Conservation (phyloP, 2,888 invertebrate species). For the Ormyrus labotus region DNA sequence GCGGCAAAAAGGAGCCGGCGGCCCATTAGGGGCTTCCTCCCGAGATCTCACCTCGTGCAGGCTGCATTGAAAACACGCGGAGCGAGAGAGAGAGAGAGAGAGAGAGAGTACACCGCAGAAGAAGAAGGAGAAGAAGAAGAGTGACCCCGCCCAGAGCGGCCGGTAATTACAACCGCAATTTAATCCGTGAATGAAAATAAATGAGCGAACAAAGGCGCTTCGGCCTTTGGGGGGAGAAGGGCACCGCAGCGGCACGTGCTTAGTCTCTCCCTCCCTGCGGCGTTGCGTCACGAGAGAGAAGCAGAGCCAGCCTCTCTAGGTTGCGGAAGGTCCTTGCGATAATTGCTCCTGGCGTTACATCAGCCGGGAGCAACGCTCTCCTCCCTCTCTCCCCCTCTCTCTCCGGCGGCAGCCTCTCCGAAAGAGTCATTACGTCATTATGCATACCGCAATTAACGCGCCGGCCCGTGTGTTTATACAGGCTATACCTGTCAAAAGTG, state of each 20-base stretch:
- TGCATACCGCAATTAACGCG: conserved; percentile 56
- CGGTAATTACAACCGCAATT: conserved; percentile 58
- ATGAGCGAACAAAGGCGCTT: conserved; percentile 54
- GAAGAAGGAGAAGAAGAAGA: not conserved
- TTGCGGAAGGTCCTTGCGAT: conserved; percentile 55
- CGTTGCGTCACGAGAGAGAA: conserved; percentile 1
- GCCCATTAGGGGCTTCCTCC: no score
- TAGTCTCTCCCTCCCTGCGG: conserved; percentile 23
- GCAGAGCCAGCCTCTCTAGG: conserved; percentile 32
- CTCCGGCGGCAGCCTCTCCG: conserved; percentile 28
- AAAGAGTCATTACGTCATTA: conserved; percentile 58
- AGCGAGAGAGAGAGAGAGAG: no score
- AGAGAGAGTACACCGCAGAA: no score
- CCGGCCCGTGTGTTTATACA: conserved; percentile 20
- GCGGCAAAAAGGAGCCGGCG: not conserved
- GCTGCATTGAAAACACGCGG: conserved; percentile 5
- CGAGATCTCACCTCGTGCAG: conserved; percentile 43
- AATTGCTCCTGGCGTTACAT: conserved; percentile 50
- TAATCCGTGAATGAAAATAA: conserved; percentile 57
- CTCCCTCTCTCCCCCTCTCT: no score
- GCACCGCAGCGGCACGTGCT: conserved; percentile 49
- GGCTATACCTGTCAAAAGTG: conserved; percentile 46
- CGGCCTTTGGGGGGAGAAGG: conserved; percentile 22
- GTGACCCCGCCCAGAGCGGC: conserved; percentile 26
- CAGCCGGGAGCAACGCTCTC: conserved; percentile 45